Evolutionary conservation across 1,140 invertebrate species (phyloP), one percentile per base, ranked within the genome.

Genomic region (Medauroidea extradentata): DNA sequence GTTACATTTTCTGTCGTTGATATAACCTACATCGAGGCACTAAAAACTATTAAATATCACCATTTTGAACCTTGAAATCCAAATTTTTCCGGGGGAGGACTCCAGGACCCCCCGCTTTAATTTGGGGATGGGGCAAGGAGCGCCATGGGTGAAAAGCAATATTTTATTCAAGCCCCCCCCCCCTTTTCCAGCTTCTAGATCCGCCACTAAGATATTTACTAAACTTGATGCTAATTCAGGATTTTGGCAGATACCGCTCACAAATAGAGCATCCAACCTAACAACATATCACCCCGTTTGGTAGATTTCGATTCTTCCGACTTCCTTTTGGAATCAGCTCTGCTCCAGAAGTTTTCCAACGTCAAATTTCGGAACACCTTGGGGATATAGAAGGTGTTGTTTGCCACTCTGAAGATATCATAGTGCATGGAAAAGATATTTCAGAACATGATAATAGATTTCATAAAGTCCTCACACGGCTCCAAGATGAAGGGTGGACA

Each of bases 331-430:
- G 44, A 11, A 46, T 46, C 5, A n/a, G 18, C 9, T 46, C 44
- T 5, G n/a, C 44, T 46, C 5, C 44, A 46, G 44, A 46, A 46
- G n/a, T n/a, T 58, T 27, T 62, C 5, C 27, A 43, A 53, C 49
- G 34, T 42, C 21, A 16, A 54, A 61, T 48, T 23, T 11, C 13
- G 2, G n/a, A 9, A 62, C 54, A 14, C 41, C 58, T 13, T 13
- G n/a, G 38, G n/a, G 61, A 51, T 3, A 44, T 54, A 19, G 29
- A 25, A 11, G 59, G 61, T 2, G 61, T 62, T 19, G 25, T 58
- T 19, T 52, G 46, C 38, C 49, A 62, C 39, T 39, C 34, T 13
- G 61, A 62, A 38, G 61, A 62, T 27, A 58, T 62, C 11, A 29
- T 62, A 19, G 50, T 62, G 3, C 13, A 58, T 23, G 18, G 41